Evolutionary conservation across 2,888 invertebrate genomes (phyloP), one percentile per base, ranked within the genome.

Genomic region (Phorcus lineatus): DNA sequence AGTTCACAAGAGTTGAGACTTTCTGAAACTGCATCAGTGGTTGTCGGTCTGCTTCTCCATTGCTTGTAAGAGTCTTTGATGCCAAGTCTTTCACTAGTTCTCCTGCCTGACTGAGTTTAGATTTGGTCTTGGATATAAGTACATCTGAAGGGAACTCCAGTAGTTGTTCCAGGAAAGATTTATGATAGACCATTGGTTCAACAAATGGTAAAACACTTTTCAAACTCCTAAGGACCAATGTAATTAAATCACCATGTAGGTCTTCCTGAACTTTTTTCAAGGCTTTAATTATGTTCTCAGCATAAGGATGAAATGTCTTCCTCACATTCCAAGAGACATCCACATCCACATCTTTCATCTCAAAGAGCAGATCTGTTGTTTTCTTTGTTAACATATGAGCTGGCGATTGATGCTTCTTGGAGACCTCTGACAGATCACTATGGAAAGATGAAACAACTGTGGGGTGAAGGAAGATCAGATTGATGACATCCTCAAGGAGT

Each of bases 401-500:
- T 36, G 36, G 9, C 17, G 19, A 31, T 36, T 11, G 11, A 17
- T 3, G 22, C 7, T 24, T 57, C 57, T 7, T 70, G 17, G 28
- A 0, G 4, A n/a, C 2, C 19, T 19, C 16, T 2, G 17, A 16
- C 11, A 19, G n/a, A 7, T 16, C 70, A 70, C 7, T 3, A 19
- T 31, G 70, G 19, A 36, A 70, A 6, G 70, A 16, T n/a, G 36
- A 19, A 7, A 31, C 36, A 16, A 70, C 36, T 17, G 70, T 47
- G 6, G 83, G 80, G 31, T 83, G 81, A 11, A 47, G 54, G 36
- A 83, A 47, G 54, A 83, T 76, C 16, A 52, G 67, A 1, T 67
- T 2, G 3, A 81, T n/a, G 3, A 81, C 19, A 3, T 81, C 79
- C 0, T 22, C 16, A 17, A 83, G n/a, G 11, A 75, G 22, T n/a